These are phyloP conservation scores for Melanophora roralis DNA, from an alignment of 2,888 invertebrate genomes.

Conservation along the genomic window DNA sequence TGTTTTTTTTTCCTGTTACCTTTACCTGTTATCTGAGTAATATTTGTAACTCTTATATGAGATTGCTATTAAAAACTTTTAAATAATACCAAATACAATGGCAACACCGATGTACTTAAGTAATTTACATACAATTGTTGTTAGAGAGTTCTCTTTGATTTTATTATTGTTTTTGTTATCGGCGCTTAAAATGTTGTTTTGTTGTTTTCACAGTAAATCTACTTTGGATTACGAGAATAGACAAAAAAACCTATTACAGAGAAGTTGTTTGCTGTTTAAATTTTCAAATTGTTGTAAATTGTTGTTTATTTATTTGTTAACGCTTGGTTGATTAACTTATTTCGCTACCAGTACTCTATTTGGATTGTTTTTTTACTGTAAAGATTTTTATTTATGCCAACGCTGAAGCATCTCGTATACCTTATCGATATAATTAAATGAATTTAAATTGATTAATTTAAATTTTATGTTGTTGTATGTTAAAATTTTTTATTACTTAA, in stretches of 20 bases:
- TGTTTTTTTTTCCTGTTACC: no score
- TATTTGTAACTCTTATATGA: no score
- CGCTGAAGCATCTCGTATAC: neutral
- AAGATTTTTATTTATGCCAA: no score
- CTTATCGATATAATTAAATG: constrained; percentile 1
- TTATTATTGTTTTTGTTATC: neutral
- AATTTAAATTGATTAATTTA: constrained; percentile 13
- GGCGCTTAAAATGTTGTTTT: neutral
- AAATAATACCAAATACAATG: no score
- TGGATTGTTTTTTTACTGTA: neutral
- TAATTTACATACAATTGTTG: constrained; percentile 59
- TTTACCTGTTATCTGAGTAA: no score
- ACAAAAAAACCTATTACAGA: constrained; percentile 2
- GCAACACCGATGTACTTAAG: neutral
- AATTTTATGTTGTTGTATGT: neutral
- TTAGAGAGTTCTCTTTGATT: constrained; percentile 17
- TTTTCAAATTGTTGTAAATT: constrained; percentile 33
- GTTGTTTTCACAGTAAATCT: constrained; percentile 9
- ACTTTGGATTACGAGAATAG: neutral
- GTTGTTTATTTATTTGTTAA: constrained; percentile 55
- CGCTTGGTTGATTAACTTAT: constrained; percentile 47
- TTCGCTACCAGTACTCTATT: constrained; percentile 20
- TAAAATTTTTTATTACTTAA: neutral
- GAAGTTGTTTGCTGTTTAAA: constrained; percentile 1
- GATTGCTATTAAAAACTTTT: no score